Base-by-base conservation (phyloP, 2,888 invertebrate genomes). In the Syrista parreyssii region DNA sequence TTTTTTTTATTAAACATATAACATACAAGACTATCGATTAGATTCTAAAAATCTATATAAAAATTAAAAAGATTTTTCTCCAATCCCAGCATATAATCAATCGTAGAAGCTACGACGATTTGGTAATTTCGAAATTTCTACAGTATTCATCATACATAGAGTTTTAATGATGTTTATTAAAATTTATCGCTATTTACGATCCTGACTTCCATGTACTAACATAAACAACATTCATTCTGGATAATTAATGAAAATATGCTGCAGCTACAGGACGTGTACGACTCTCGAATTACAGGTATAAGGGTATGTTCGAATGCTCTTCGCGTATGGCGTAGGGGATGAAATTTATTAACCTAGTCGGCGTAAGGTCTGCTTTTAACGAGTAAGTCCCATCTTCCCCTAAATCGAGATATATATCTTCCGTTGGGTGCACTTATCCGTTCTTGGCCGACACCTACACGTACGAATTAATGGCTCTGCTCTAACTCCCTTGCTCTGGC, bases 381-480 rank as follows among this genome's bases (percentile, higher is more conserved):
- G 89, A 89, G 88, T 87, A 87, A 86, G 87, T 86, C 84, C 88
- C 86, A 88, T 88, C 88, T 87, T 85, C 82, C 84, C 85, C 85
- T 87, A 89, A 90, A 89, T 90, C 88, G 89, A 88, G 88, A 89
- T 89, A 90, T 90, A 89, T 89, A 89, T 89, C 88, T 90, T 88
- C 87, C 86, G 85, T 83, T 87, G 86, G 89, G 87, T 86, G 89
- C 89, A 89, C 89, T 90, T 90, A 89, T 90, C 87, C 87, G 87
- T 87, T 89, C 88, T 88, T 89, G 88, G 89, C 89, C 88, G 89
- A 89, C 89, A 89, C 89, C 87, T 87, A 87, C 89, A 88, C 88
- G 87, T 89, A 87, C 88, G 88, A 89, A 89, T 90, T 90, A 90
- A 89, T 89, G 89, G 89, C 88, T 87, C 82, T 82, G 82, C 86